These are phyloP conservation scores for Lerista edwardsae DNA, from an alignment of 2,797 vertebrate species.

Conservation along the genomic window DNA sequence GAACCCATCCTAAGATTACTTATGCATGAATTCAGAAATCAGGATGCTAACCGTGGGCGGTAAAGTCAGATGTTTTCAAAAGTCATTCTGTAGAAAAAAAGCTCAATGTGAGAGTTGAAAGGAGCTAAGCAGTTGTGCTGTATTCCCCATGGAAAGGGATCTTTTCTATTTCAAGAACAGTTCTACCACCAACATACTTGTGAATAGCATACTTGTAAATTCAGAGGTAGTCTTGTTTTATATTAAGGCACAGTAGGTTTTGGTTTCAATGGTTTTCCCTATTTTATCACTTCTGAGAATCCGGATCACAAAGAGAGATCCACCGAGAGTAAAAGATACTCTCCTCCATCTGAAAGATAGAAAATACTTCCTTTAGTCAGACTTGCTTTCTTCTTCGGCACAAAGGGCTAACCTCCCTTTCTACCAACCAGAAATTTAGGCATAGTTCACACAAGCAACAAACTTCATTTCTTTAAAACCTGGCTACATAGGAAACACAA, in stretches of 20 bases:
- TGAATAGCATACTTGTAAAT: conserved; percentile 60
- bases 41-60: not conserved
- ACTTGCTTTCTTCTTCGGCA: conserved; percentile 45
- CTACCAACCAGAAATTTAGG: conserved; percentile 7
- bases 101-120: conserved; percentile 18
- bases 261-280: conserved; percentile 48
- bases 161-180: conserved; percentile 49
- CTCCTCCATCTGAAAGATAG: conserved; percentile 23
- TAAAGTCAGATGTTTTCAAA: conserved; percentile 28
- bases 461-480: conserved; percentile 65
- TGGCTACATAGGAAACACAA: conserved; percentile 51
- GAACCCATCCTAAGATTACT: conserved; percentile 38
- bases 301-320: conserved; percentile 20
- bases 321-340: conserved; percentile 57
- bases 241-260: conserved; percentile 63
- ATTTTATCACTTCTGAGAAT: conserved; percentile 41
- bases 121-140: conserved; percentile 18
- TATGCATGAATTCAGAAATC: conserved; percentile 31
- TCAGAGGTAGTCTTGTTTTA: conserved; percentile 72
- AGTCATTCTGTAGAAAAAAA: conserved; percentile 13
- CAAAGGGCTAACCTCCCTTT: conserved; percentile 38
- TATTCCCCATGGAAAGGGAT: conserved; percentile 35
- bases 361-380: conserved; percentile 26
- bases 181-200: conserved; percentile 45
- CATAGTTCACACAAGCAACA: conserved; percentile 54